Conservation (phyloP, 2,888 invertebrate genomes). For the Rhagophthalmus giganteus region DNA sequence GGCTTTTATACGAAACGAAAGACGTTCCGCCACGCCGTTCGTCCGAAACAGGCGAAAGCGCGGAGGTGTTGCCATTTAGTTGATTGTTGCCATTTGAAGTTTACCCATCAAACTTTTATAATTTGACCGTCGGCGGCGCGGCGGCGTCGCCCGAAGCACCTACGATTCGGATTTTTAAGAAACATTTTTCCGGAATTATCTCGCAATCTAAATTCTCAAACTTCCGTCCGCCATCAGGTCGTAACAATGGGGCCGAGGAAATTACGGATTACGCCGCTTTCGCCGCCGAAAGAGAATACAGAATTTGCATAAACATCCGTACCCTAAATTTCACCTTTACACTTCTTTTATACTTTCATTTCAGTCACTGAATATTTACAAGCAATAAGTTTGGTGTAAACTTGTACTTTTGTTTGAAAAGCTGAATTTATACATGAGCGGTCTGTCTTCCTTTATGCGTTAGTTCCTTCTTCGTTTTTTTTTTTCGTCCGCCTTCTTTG, state of each 20-base stretch:
- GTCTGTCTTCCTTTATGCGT: constrained; percentile 10
- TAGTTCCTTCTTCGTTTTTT: constrained; percentile 7
- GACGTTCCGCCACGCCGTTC: constrained; percentile 18
- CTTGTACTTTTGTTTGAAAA: constrained; percentile 24
- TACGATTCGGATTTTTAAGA: constrained; percentile 6
- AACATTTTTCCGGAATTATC: constrained; percentile 9
- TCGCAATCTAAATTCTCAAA: neutral
- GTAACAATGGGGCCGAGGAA: constrained; percentile 17
- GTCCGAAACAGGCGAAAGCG: constrained; percentile 8
- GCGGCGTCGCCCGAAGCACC: constrained; percentile 1
- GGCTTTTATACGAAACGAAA: constrained; percentile 7
- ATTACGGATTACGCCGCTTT: constrained; percentile 24
- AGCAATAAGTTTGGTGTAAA: constrained; percentile 29
- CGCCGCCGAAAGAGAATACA: constrained; percentile 14
- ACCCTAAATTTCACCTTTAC: constrained; percentile 24
- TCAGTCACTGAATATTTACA: constrained; percentile 29
- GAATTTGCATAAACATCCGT: constrained; percentile 28
- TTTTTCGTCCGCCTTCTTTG: constrained; percentile 4
- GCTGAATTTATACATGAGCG: constrained; percentile 22
- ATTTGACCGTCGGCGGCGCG: no score
- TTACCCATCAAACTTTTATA: constrained; percentile 14
- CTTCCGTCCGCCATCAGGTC: constrained; percentile 14
- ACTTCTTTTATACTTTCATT: constrained; percentile 29
- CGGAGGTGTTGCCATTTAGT: constrained; percentile 20
- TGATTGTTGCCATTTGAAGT: constrained; percentile 20